phyloP scores from a whole-genome alignment of 2,113 vertebrate genomes.

The Rafetus swinhoei region DNA sequence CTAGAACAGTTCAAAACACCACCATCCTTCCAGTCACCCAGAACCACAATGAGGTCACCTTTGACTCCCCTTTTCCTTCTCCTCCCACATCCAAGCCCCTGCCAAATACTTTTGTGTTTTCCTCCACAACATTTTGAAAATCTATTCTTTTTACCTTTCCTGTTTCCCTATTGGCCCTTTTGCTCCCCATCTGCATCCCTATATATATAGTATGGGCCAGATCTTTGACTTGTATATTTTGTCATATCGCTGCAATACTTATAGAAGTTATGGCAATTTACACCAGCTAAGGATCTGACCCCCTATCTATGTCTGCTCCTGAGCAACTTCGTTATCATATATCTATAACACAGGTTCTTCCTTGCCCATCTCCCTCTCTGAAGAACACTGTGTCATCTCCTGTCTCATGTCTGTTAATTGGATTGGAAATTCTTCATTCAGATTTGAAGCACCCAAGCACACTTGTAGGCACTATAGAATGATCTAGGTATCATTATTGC shows the following conservation, averaged over 20 bases:
- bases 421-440: no score
- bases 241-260: not conserved
- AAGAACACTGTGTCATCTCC: not conserved
- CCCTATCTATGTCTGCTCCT: not conserved
- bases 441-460: not conserved
- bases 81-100: not conserved
- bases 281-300: not conserved
- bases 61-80: not conserved
- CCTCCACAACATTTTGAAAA: not conserved
- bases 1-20: not conserved
- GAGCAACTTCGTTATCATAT: not conserved
- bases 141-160: not conserved
- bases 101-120: not conserved
- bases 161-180: not conserved
- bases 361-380: not conserved
- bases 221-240: not conserved
- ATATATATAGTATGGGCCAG: accelerated
- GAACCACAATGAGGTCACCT: not conserved
- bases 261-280: not conserved
- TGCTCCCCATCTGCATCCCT: no score
- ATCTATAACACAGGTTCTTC: not conserved
- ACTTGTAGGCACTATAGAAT: not conserved
- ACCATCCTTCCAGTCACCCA: not conserved
- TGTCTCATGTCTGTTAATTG: not conserved
- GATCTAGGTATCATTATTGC: not conserved